Evolutionary conservation across 1,140 invertebrate species (phyloP).

Genomic region (Caerostris extrusa): DNA sequence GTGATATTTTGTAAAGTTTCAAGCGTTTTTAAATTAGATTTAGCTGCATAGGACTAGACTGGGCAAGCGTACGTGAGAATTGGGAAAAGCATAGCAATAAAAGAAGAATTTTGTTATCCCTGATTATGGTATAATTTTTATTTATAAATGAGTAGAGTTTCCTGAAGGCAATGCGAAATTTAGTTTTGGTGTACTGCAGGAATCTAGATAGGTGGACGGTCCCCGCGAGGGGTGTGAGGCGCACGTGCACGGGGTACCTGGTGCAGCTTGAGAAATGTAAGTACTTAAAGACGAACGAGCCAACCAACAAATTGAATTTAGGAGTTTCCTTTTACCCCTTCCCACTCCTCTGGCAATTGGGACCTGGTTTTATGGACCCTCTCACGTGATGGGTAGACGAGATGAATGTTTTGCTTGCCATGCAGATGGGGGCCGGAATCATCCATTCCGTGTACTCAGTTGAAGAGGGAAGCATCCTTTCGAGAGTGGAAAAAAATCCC

Average conservation of each 20-base stretch:
- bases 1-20: no score
- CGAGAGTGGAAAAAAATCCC: no score
- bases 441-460: background rate
- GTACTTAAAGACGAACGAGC: constrained; percentile 75
- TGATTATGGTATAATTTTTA: no score
- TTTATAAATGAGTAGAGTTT: no score
- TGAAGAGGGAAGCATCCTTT: background rate
- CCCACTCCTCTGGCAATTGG: constrained; percentile 61
- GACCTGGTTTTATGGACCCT: constrained; percentile 67
- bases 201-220: background rate
- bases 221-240: background rate
- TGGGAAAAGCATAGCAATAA: no score
- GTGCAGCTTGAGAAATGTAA: constrained; percentile 69
- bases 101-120: no score
- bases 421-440: background rate
- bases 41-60: no score
- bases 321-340: constrained; percentile 51
- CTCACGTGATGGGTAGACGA: background rate
- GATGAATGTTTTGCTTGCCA: background rate
- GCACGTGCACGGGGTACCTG: constrained; percentile 25
- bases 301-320: constrained; percentile 75
- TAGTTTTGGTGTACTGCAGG: background rate
- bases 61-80: no score
- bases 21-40: no score
- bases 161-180: no score